These are phyloP conservation scores for Lonchura striata DNA, from an alignment of 2,113 vertebrate genomes.

Conservation along the genomic window DNA sequence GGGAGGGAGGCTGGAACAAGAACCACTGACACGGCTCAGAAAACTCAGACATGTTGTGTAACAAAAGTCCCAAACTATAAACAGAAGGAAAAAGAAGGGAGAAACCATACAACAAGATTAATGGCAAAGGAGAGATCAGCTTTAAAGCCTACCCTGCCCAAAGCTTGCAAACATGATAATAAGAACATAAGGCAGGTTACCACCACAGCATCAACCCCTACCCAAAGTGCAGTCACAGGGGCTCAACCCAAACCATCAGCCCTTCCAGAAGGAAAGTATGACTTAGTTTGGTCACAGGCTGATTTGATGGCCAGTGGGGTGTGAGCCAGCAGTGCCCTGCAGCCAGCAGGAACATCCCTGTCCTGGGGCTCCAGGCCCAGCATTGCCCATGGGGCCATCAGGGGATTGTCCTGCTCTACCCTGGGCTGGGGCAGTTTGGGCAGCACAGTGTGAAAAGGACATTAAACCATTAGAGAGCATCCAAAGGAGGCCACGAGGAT, in stretches of 20 bases:
- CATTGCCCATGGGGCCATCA: accelerated
- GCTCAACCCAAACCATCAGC: background rate
- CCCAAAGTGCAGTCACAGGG: background rate
- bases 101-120: background rate
- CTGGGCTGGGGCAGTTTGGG: background rate
- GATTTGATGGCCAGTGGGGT: background rate
- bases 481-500: background rate
- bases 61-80: background rate
- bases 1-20: background rate
- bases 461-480: background rate
- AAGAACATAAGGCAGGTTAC: background rate
- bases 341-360: background rate
- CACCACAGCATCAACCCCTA: background rate
- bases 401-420: background rate
- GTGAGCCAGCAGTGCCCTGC: background rate
- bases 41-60: background rate
- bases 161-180: background rate
- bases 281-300: background rate
- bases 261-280: background rate
- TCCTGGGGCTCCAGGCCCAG: background rate
- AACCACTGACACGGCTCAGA: background rate
- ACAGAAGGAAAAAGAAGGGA: background rate
- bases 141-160: background rate
- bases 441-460: background rate
- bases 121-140: background rate